A percentile compares a stretch with the other conserved stretches of the same genome.
Evolutionary conservation across 1,140 invertebrate species (phyloP).

Genomic region (Metopolophium dirhodum): DNA sequence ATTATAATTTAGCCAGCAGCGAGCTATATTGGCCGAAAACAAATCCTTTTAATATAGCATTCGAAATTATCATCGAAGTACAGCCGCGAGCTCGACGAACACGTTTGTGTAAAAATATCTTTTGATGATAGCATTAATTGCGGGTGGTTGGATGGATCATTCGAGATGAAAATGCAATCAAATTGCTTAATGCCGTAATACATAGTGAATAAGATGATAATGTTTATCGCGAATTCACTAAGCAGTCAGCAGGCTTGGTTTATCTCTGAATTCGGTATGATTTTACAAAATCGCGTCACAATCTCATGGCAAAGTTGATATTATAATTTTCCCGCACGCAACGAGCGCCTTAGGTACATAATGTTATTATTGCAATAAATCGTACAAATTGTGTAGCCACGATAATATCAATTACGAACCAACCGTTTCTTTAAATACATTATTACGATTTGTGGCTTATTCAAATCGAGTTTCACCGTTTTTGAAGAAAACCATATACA

Average conservation of each 20-base stretch:
- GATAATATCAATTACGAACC: neutral
- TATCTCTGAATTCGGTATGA: neutral
- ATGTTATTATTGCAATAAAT: neutral
- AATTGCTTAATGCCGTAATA: neutral
- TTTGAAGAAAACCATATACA: neutral
- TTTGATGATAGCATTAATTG: neutral
- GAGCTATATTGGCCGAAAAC: neutral
- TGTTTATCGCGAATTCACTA: neutral
- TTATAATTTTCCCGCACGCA: neutral
- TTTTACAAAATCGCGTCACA: neutral
- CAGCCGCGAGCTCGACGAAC: neutral
- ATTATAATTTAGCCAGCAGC: neutral
- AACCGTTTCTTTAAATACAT: neutral
- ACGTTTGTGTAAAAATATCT: no score
- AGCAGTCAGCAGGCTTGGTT: neutral
- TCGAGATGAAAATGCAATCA: neutral
- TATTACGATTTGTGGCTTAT: neutral
- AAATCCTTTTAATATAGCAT: neutral
- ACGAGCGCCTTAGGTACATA: neutral
- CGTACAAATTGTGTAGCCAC: neutral
- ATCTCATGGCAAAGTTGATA: neutral
- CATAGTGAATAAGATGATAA: neutral
- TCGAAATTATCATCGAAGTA: neutral
- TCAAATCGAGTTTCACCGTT: neutral
- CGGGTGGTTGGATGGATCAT: neutral